phyloP scores from a whole-genome alignment of 2,113 vertebrate species.

The Trinectes maculatus region DNA sequence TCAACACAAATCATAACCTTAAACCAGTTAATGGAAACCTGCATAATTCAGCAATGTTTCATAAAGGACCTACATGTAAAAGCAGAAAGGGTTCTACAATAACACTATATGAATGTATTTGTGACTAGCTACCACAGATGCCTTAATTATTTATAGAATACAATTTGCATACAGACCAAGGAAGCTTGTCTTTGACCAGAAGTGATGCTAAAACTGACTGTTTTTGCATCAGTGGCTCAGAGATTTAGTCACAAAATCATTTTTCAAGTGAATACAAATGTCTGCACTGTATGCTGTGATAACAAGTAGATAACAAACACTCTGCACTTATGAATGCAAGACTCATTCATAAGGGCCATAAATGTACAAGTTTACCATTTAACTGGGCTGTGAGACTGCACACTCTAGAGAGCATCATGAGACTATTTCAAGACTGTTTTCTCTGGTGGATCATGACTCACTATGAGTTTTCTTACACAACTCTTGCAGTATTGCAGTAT shows the following conservation, averaged over 20 bases:
- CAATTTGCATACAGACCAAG: constrained; percentile 37
- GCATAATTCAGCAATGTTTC: constrained; percentile 26
- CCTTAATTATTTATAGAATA: constrained; percentile 20
- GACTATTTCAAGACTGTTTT: constrained; percentile 12
- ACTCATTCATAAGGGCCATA: neutral
- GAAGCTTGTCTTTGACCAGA: constrained; percentile 19
- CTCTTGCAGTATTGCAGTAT: constrained; percentile 35
- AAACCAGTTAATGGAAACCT: constrained; percentile 12
- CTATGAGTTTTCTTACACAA: constrained; percentile 35
- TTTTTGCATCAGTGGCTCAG: constrained; percentile 46
- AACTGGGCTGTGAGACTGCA: neutral
- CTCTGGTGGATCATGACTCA: neutral
- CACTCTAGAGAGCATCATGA: constrained; percentile 1
- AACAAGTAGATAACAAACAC: neutral
- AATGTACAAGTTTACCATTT: neutral
- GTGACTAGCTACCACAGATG: constrained; percentile 4
- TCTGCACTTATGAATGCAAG: constrained; percentile 12
- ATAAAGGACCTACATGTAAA: constrained; percentile 24
- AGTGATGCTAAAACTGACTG: constrained; percentile 31
- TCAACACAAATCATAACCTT: constrained; percentile 1
- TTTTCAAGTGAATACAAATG: neutral
- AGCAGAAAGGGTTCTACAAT: constrained; percentile 1
- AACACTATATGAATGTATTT: neutral
- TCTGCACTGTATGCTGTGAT: neutral
- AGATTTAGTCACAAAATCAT: constrained; percentile 2